Conservation (phyloP, 2,113 vertebrate genomes). For the Leucosticte australis region DNA sequence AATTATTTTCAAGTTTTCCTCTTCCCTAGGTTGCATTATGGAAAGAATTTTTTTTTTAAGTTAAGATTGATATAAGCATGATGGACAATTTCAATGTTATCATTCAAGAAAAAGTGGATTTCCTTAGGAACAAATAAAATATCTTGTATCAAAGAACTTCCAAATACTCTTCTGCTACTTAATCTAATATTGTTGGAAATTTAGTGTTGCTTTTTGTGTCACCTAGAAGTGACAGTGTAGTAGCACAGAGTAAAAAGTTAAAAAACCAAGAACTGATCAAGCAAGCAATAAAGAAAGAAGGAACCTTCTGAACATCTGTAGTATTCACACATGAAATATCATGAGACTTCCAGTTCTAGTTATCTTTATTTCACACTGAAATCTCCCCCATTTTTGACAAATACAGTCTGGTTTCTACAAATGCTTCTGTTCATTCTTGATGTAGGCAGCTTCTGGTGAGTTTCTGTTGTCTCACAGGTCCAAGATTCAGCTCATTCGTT, state of each 20-base stretch:
- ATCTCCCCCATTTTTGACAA: not conserved
- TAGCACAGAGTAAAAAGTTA: not conserved
- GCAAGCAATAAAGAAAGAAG: not conserved
- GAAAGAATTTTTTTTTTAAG: not conserved
- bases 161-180: not conserved
- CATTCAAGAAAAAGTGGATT: not conserved
- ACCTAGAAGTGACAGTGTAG: not conserved
- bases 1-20: not conserved
- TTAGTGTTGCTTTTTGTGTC: not conserved
- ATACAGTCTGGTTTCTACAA: not conserved
- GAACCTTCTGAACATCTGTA: not conserved
- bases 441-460: not conserved
- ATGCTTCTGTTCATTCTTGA: not conserved
- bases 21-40: not conserved
- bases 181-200: not conserved
- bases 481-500: not conserved
- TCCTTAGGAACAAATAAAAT: not conserved
- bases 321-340: not conserved
- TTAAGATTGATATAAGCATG: not conserved
- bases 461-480: not conserved
- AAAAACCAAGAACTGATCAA: not conserved
- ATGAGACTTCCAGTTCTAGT: rapidly evolving
- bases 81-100: not conserved
- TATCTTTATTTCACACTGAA: not conserved
- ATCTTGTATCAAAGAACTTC: not conserved